phyloP scores from a whole-genome alignment of 2,888 invertebrate species.

The Drosophila anomalata region DNA sequence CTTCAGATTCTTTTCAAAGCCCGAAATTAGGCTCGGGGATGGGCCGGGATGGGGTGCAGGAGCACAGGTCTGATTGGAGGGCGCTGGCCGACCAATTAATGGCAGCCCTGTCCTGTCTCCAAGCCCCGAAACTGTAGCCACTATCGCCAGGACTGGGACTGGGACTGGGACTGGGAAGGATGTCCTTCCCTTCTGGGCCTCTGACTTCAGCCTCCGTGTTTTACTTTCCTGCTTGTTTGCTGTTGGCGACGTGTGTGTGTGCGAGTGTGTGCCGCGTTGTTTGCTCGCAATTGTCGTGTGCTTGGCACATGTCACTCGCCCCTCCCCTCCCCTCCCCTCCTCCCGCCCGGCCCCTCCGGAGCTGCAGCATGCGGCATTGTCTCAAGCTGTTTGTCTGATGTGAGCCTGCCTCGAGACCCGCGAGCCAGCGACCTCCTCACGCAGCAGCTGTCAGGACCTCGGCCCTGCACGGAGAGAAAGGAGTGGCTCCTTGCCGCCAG shows the following conservation, averaged over 20 bases:
- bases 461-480: not conserved
- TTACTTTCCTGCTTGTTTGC: slow-evolving; percentile 6
- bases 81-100: not conserved
- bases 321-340: not conserved
- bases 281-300: slow-evolving; percentile 60
- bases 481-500: not conserved
- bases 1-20: slow-evolving; percentile 71
- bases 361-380: slow-evolving; percentile 74
- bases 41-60: no score
- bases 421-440: not conserved
- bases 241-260: slow-evolving; percentile 8
- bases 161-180: not conserved
- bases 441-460: slow-evolving; percentile 34
- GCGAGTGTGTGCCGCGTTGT: slow-evolving; percentile 27
- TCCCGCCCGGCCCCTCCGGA: slow-evolving; percentile 15
- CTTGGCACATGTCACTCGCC: slow-evolving; percentile 71
- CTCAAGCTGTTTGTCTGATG: slow-evolving; percentile 79
- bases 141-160: slow-evolving; percentile 1
- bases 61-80: not conserved
- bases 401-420: slow-evolving; percentile 47
- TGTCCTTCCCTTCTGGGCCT: not conserved
- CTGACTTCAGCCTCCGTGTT: not conserved
- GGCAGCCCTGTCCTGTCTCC: not conserved
- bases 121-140: slow-evolving; percentile 29
- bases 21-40: slow-evolving; percentile 12